Conservation (phyloP, 2,888 invertebrate genomes). For the Globia sparganii region DNA sequence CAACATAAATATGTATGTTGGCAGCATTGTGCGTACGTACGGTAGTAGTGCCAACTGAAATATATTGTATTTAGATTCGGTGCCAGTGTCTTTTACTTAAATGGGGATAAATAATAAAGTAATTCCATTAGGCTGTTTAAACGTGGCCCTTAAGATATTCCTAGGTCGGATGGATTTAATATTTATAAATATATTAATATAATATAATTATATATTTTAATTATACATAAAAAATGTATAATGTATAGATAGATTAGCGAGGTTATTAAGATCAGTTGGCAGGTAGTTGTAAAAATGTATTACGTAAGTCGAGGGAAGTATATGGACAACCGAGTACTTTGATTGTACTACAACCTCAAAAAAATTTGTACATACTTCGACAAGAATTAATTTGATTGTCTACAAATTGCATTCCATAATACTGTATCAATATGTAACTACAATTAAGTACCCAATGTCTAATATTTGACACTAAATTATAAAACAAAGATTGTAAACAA, state of each 20-base stretch:
- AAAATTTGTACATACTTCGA: no score
- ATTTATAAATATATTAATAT: no score
- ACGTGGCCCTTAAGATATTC: not conserved
- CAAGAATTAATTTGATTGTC: no score
- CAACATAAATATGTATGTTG: constrained; percentile 67
- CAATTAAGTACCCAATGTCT: not conserved
- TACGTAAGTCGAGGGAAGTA: not conserved
- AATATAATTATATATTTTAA: no score
- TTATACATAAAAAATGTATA: no score
- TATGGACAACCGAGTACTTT: not conserved
- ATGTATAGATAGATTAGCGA: no score
- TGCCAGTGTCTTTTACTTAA: constrained; percentile 39
- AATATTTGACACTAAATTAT: not conserved
- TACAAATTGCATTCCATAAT: not conserved
- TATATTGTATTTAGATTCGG: constrained; percentile 43
- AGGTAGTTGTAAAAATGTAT: not conserved
- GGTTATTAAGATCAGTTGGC: no score
- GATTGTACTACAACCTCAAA: not conserved
- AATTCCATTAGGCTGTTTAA: constrained; percentile 3
- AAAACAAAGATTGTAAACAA: not conserved
- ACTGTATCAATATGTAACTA: not conserved
- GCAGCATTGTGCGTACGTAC: constrained; percentile 57
- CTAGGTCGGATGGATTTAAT: no score
- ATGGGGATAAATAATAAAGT: constrained; percentile 6
- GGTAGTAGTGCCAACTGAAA: constrained; percentile 60